Base-by-base conservation (phyloP, 2,113 vertebrate genomes). In the Neomonachus schauinslandi region DNA sequence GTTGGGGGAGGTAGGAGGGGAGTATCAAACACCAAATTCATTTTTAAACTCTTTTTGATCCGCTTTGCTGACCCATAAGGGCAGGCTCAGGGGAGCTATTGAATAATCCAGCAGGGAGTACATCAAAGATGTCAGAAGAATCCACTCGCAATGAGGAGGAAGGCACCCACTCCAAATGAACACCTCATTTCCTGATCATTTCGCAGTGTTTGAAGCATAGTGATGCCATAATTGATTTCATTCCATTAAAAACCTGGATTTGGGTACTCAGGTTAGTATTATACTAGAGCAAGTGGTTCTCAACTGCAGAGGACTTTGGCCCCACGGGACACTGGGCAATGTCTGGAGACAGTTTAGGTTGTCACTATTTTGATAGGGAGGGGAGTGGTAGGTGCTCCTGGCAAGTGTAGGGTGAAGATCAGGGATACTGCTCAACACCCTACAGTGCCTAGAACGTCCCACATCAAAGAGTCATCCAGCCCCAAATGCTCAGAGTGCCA, bases 141-240 rank as follows among this genome's bases (percentile, higher is more conserved):
- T 19, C 9, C 22, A 22, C 57, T 19, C 0, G 2, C 26, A 15
- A 11, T 5, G 12, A 53, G n/a, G 49, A 91, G 11, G 7, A 2
- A 42, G 76, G 15, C 24, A 10, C 46, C 46, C 28, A 2, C 7
- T 19, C 26, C 13, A 74, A 19, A 74, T 13, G 16, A 46, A 9
- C 5, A 16, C 24, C 13, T 46, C 39, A 61, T 49, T 39, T 22
- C 46, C 61, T 42, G 11, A 55, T 31, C 26, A 14, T 13, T 13
- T 22, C 4, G 42, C n/a, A 16, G n/a, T 24, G 24, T 3, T 22
- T 5, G 28, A 72, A 26, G 5, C 26, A 18, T 1, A 31, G 9
- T 7, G 9, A 59, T 49, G 18, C 26, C 4, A 12, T n/a, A 5
- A 33, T 12, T 7, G 19, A 26, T 31, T 28, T n/a, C 18, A 71